These are phyloP conservation scores for Lingula anatina DNA, from an alignment of 2,888 invertebrate species.

Conservation along the genomic window DNA sequence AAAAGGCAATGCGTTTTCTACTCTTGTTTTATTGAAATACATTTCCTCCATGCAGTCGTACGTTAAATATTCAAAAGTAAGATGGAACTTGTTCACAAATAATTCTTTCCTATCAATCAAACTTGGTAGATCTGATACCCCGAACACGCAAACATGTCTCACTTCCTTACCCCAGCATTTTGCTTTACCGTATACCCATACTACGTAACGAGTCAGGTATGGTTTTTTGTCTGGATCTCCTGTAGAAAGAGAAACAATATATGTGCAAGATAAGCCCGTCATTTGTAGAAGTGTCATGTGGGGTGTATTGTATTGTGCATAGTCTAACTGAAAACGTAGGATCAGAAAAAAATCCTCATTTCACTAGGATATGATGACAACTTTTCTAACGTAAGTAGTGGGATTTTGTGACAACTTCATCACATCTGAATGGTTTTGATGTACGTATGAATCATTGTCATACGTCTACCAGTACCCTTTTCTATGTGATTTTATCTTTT, in stretches of 20 bases:
- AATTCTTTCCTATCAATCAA: conserved; percentile 25
- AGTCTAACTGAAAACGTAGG: no score
- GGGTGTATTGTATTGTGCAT: no score
- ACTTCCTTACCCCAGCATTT: conserved; percentile 14
- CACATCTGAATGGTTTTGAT: no score
- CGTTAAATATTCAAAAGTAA: conserved; percentile 32
- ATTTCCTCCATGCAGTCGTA: conserved; percentile 37
- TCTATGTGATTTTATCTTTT: no score
- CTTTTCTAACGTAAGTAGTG: no score
- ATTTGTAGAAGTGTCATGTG: not conserved
- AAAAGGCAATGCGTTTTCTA: no score
- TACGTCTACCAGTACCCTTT: no score
- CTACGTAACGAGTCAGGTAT: conserved; percentile 19
- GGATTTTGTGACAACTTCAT: no score
- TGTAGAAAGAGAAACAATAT: not conserved
- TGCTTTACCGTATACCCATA: conserved; percentile 13
- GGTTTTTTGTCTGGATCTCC: conserved; percentile 11
- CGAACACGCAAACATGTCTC: conserved; percentile 29
- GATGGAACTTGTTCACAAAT: conserved; percentile 47
- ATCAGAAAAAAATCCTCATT: no score
- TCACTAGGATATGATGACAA: no score
- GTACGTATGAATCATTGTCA: no score
- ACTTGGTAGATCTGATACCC: conserved; percentile 28
- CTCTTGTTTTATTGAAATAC: conserved; percentile 12
- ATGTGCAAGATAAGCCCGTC: not conserved